A percentile compares a stretch with the other conserved stretches of the same genome.
Evolutionary conservation across 2,888 invertebrate species (phyloP).

Genomic region (Drymonia ruficornis): DNA sequence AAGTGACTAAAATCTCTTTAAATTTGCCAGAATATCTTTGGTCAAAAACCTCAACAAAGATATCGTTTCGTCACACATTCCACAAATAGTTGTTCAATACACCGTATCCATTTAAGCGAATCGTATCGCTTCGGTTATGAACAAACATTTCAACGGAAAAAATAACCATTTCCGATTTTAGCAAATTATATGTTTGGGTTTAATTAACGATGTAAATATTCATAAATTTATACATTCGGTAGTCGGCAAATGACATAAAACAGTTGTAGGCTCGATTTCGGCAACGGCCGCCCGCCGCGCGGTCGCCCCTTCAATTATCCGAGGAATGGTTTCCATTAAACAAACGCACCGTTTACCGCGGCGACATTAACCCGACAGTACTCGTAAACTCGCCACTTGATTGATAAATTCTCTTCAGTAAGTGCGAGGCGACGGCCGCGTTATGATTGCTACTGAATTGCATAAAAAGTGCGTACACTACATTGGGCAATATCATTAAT

Average conservation of each 20-base stretch:
- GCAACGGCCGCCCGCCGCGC: conserved; percentile 70
- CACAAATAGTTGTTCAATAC: neutral
- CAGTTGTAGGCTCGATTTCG: conserved; percentile 59
- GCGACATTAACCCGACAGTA: conserved; percentile 54
- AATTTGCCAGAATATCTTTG: too few species aligned
- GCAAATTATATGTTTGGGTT: conserved; percentile 22
- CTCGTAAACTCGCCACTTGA: conserved; percentile 68
- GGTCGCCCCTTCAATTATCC: conserved; percentile 56
- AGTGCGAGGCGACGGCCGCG: conserved; percentile 53
- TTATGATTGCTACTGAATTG: conserved; percentile 52
- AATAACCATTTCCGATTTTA: conserved; percentile 7
- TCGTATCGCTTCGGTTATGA: neutral
- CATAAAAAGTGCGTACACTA: conserved; percentile 47
- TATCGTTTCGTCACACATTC: neutral
- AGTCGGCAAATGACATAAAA: conserved; percentile 53
- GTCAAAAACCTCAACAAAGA: too few species aligned
- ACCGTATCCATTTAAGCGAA: neutral
- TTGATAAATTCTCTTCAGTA: conserved; percentile 60
- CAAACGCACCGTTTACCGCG: conserved; percentile 54
- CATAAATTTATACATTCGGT: conserved; percentile 37
- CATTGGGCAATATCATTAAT: conserved; percentile 10
- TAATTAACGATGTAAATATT: conserved; percentile 32
- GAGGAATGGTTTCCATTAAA: conserved; percentile 56
- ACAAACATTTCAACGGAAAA: conserved; percentile 2
- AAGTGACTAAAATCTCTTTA: too few species aligned